A percentile compares a stretch with the other conserved stretches of the same genome.
These are phyloP conservation scores for Oceanites oceanicus DNA, from an alignment of 2,113 vertebrate species.

Conservation along the genomic window DNA sequence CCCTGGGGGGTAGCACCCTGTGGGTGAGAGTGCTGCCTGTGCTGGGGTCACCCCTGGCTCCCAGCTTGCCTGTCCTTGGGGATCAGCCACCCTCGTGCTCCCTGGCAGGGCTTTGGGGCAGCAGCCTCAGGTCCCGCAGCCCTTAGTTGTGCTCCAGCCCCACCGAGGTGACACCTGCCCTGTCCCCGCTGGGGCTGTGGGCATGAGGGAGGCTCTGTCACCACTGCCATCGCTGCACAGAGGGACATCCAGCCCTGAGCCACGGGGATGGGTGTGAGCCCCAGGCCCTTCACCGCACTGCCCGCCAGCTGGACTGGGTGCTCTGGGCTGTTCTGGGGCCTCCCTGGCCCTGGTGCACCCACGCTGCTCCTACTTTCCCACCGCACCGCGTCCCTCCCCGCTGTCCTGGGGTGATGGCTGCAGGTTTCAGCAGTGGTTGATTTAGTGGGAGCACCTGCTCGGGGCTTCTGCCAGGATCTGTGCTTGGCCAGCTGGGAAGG, in stretches of 20 bases:
- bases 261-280: not conserved
- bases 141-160: not conserved
- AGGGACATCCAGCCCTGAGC: not conserved
- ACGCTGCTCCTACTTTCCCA: not conserved
- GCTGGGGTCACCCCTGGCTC: not conserved
- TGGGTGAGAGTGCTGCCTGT: too few relatives aligned
- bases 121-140: not conserved
- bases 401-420: not conserved
- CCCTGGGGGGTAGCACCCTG: not conserved
- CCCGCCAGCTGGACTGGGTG: too few relatives aligned
- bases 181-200: not conserved
- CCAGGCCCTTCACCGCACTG: too few relatives aligned
- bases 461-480: not conserved
- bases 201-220: not conserved
- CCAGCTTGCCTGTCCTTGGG: not conserved
- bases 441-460: not conserved
- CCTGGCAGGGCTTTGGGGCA: not conserved
- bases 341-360: not conserved
- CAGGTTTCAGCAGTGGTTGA: fast-evolving
- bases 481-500: not conserved
- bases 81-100: not conserved
- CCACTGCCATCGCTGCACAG: not conserved
- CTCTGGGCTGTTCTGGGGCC: not conserved
- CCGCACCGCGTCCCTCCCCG: fast-evolving
- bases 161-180: not conserved